Evolutionary conservation across 2,797 vertebrate genomes (phyloP), one percentile per base, ranked within the genome.

Genomic region (Emys orbicularis): DNA sequence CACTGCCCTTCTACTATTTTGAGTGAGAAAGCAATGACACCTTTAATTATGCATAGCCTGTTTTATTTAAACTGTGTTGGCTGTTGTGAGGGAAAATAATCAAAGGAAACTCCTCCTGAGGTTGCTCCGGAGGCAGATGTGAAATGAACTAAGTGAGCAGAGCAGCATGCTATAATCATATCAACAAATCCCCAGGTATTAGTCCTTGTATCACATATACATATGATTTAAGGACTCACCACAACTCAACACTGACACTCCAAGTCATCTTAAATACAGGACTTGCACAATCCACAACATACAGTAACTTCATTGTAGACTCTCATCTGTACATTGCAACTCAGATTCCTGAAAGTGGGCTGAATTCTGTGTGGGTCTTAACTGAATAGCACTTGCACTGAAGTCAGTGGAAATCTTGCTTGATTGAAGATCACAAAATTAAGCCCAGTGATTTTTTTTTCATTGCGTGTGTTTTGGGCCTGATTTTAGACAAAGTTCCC

Each of bases 31-130:
- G 96, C 96, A 96, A 94, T 88, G 90, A 95, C 83, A 94, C 96
- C 97, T 97, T 98, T 98, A 97, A 98, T 98, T 98, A 97, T 97
- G 97, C 96, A 97, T 96, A 95, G 95, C 92, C 94, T 97, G 97
- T 96, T 97, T 98, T 97, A 98, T 98, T 97, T 97, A 97, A 97
- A 95, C 91, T 94, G 97, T 93, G 95, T 87, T 97, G 96, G 93
- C 96, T 94, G 94, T 91, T 95, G 95, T 81, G 95, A 97, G 89
- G 86, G 88, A 95, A 23, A 97, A 97, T 97, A 97, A 98, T 98
- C 96, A 96, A 96, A 96, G 97, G 86, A 82, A 93, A 93, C 94
- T 61, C 92, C 96, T 97, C 96, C 95, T 25, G 95, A 97, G 96
- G 95, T 96, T 82, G 94, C 94, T 98, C 97, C 95, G 89, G 92